phyloP scores from a whole-genome alignment of 2,797 vertebrate genomes.

The Botia almorhae region DNA sequence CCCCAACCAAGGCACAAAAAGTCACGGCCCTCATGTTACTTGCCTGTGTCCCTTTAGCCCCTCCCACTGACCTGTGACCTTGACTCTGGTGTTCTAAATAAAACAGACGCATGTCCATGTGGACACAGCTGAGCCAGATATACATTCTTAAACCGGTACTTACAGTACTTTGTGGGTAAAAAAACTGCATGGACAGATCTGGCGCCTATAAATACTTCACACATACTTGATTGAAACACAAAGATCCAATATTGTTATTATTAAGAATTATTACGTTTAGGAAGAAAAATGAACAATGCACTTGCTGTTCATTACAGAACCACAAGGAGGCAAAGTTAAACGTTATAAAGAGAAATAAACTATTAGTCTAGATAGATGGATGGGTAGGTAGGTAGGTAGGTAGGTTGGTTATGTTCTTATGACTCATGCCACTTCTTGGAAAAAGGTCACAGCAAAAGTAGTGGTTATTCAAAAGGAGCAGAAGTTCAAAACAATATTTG shows the following conservation, averaged over 20 bases:
- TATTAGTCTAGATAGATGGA: too few species aligned
- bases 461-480: constrained; percentile 57
- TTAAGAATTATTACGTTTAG: background rate
- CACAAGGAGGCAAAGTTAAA: constrained; percentile 28
- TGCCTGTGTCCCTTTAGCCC: constrained; percentile 34
- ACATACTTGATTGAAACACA: constrained; percentile 14
- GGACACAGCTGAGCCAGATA: constrained; percentile 52
- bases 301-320: constrained; percentile 4
- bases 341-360: too few species aligned
- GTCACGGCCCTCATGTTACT: constrained; percentile 16
- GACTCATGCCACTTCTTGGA: background rate
- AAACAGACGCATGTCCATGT: constrained; percentile 46
- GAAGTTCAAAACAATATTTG: constrained; percentile 89
- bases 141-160: constrained; percentile 42
- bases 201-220: constrained; percentile 1
- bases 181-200: constrained; percentile 40
- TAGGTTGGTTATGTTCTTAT: too few species aligned
- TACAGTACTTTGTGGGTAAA: constrained; percentile 28
- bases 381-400: too few species aligned
- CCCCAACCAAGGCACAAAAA: constrained; percentile 48
- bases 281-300: background rate
- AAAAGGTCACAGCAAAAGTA: constrained; percentile 12
- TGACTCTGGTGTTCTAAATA: constrained; percentile 28
- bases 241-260: background rate
- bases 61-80: constrained; percentile 24